Evolutionary conservation across 2,113 vertebrate genomes (phyloP), one percentile per base, ranked within the genome.

Genomic region (Natator depressus): DNA sequence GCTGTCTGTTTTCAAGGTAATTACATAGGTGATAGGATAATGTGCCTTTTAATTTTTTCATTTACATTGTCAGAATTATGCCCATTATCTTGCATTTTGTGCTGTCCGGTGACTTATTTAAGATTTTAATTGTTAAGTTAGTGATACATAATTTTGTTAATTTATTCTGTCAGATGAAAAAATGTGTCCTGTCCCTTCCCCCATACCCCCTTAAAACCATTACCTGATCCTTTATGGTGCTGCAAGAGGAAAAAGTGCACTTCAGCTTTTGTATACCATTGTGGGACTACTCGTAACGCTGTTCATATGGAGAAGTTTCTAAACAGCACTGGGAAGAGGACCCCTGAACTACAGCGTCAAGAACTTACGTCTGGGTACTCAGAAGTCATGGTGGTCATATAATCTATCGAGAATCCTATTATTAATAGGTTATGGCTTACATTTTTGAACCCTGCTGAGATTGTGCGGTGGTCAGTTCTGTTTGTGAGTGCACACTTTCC

Each of bases 21-120:
- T 93, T 91, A 46, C 94, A 87, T 11, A 94, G 97, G 88, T 89
- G 92, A 79, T 72, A 96, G 95, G 94, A 92, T 93, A 82, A 89
- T 95, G 88, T 94, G 97, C 93, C 94, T 96, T 97, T 94, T 87
- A 42, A 87, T 94, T 92, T 89, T 94, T 89, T 94, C 80, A 92
- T 95, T 87, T 72, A 4, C 2, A 0, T 84, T 92, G 82, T 93
- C 94, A 89, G 80, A 96, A 85, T 95, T 95, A 89, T 97, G 97
- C 24, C 92, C 94, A 79, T 78, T 8, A 76, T 35, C 86, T 90
- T 87, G 93, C 51, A 35, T 95, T 91, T 93, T 82, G 87, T 94
- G 80, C 91, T 83, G 59, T 93, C 82, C 82, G 1, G 89, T 95
- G 92, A 91, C 89, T 98, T 91, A 10, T 94, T 89, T 54, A 82